Conservation (phyloP, 2,113 vertebrate species). For the Sander vitreus region DNA sequence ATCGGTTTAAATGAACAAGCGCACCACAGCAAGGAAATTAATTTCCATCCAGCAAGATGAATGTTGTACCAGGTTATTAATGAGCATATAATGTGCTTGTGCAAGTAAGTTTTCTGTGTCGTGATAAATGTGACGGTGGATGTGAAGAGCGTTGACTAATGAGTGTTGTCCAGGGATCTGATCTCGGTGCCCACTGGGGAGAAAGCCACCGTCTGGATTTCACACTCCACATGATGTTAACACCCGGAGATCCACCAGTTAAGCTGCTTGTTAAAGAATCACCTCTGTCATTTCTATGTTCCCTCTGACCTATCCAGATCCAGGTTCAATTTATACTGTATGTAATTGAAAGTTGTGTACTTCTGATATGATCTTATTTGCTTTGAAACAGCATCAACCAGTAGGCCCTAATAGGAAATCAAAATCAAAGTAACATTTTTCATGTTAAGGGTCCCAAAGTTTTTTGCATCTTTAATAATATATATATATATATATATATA, state of each 20-base stretch:
- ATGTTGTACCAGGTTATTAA: constrained; percentile 92
- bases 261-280: constrained; percentile 63
- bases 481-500: too few species aligned
- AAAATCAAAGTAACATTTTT: constrained; percentile 3
- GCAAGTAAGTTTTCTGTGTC: constrained; percentile 90
- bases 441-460: background rate
- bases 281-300: constrained; percentile 11
- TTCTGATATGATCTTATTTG: background rate
- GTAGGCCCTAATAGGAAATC: too few species aligned
- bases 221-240: constrained; percentile 74
- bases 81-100: constrained; percentile 90
- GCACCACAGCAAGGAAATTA: constrained; percentile 70
- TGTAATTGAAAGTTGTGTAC: constrained; percentile 2
- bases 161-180: constrained; percentile 85
- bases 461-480: background rate
- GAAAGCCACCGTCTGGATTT: constrained; percentile 66
- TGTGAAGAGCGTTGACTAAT: constrained; percentile 88
- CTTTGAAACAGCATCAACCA: constrained; percentile 4
- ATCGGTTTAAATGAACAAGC: constrained; percentile 79
- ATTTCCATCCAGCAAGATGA: constrained; percentile 84
- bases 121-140: constrained; percentile 92
- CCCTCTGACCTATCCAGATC: constrained; percentile 21
- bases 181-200: constrained; percentile 80
- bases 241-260: constrained; percentile 56
- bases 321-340: constrained; percentile 11